Conservation (phyloP, 2,113 vertebrate genomes). For the Tretioscincus oriximinensis region DNA sequence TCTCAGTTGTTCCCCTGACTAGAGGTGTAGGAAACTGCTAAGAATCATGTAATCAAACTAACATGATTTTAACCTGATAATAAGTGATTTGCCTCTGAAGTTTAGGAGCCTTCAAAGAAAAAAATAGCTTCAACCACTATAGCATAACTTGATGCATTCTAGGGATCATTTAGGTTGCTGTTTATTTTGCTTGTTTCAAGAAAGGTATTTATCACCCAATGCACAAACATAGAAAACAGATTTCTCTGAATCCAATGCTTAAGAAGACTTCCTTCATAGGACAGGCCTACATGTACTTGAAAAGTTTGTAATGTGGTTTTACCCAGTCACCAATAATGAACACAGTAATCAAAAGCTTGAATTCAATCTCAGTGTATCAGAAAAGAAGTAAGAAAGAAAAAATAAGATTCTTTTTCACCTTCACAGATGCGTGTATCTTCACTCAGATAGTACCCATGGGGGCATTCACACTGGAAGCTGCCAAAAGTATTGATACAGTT, state of each 20-base stretch:
- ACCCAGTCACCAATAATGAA: too few relatives aligned
- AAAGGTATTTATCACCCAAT: not conserved
- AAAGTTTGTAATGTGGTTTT: not conserved
- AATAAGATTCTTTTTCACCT: slow-evolving; percentile 65
- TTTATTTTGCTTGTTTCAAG: not conserved
- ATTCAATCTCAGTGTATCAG: not conserved
- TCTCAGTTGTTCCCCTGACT: too few relatives aligned
- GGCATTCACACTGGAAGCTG: slow-evolving; percentile 86
- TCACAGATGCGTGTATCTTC: slow-evolving; percentile 84
- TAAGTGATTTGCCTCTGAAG: not conserved
- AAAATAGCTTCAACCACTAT: not conserved
- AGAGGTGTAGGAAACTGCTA: too few relatives aligned
- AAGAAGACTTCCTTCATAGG: not conserved
- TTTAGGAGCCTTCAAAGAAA: not conserved
- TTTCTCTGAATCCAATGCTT: not conserved
- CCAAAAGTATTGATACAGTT: slow-evolving; percentile 86
- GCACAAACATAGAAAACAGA: not conserved
- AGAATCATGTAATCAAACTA: too few relatives aligned
- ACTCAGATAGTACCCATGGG: slow-evolving; percentile 82
- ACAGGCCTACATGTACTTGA: not conserved
- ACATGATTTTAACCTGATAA: too few relatives aligned
- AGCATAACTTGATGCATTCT: too few relatives aligned
- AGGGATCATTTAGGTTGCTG: not conserved
- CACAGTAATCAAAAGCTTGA: not conserved
- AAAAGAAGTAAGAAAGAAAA: not conserved